A percentile compares a stretch with the other conserved stretches of the same genome.
These are phyloP conservation scores for Leucophenga montana DNA, from an alignment of 2,888 invertebrate species.

Conservation along the genomic window DNA sequence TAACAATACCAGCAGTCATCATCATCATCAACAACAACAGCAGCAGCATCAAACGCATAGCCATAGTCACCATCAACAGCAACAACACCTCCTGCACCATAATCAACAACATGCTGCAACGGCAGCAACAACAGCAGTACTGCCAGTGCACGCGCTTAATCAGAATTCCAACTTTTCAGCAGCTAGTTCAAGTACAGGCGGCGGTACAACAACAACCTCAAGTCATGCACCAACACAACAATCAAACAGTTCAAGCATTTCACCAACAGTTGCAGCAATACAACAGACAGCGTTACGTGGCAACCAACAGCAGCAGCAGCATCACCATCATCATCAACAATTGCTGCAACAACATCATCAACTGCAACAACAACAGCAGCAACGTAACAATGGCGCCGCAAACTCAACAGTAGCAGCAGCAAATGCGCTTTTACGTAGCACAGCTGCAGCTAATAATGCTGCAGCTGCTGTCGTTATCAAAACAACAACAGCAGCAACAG, in stretches of 20 bases:
- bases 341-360: conserved; percentile 27
- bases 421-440: conserved; percentile 48
- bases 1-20: conserved; percentile 43
- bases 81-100: too few species aligned
- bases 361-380: conserved; percentile 47
- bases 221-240: conserved; percentile 70
- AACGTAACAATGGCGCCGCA: conserved; percentile 28
- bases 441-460: conserved; percentile 24
- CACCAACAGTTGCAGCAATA: conserved; percentile 53
- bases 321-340: conserved; percentile 37
- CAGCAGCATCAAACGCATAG: conserved; percentile 41
- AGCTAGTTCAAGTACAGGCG: conserved; percentile 69
- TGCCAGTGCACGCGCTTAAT: conserved; percentile 67
- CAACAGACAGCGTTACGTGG: conserved; percentile 13
- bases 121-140: conserved; percentile 41
- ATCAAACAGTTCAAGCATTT: conserved; percentile 68
- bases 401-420: conserved; percentile 56
- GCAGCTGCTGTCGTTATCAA: neutral
- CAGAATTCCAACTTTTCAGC: conserved; percentile 69
- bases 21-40: conserved; percentile 26
- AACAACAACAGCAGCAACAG: conserved; percentile 23
- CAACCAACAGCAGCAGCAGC: conserved; percentile 37
- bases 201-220: conserved; percentile 61
- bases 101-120: conserved; percentile 7
- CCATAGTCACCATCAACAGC: conserved; percentile 49